Evolutionary conservation across 2,888 invertebrate species (phyloP).

Genomic region (Dryobotodes eremita): DNA sequence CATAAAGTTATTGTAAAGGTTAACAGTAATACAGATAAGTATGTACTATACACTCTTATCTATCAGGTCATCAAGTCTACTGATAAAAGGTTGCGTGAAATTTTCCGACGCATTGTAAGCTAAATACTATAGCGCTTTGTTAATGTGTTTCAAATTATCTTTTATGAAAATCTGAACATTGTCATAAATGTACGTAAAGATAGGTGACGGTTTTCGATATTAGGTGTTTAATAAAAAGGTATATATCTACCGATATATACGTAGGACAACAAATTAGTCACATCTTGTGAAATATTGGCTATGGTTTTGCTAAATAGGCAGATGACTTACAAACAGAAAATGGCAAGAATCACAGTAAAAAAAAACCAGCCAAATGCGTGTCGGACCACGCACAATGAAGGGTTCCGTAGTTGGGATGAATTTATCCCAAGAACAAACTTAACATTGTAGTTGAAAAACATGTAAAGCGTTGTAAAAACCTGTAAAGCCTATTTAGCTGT

Average conservation of each 20-base stretch:
- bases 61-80: constrained; percentile 42
- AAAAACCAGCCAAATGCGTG: too few relatives aligned
- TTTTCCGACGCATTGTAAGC: constrained; percentile 51
- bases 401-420: too few relatives aligned
- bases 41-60: constrained; percentile 38
- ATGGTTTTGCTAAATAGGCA: too few relatives aligned
- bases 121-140: constrained; percentile 21
- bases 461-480: too few relatives aligned
- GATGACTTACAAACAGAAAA: too few relatives aligned
- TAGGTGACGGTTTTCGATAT: background rate
- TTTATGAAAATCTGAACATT: constrained; percentile 13
- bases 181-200: background rate
- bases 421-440: too few relatives aligned
- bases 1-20: constrained; percentile 55
- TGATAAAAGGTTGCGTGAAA: constrained; percentile 60
- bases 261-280: background rate
- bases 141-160: constrained; percentile 31
- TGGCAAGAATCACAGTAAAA: too few relatives aligned
- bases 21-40: constrained; percentile 46
- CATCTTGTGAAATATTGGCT: too few relatives aligned
- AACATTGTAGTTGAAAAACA: too few relatives aligned
- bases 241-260: background rate
- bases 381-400: too few relatives aligned
- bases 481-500: too few relatives aligned
- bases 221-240: background rate